Conservation (phyloP, 2,888 invertebrate species). For the Xanthorhoe spadicearia region DNA sequence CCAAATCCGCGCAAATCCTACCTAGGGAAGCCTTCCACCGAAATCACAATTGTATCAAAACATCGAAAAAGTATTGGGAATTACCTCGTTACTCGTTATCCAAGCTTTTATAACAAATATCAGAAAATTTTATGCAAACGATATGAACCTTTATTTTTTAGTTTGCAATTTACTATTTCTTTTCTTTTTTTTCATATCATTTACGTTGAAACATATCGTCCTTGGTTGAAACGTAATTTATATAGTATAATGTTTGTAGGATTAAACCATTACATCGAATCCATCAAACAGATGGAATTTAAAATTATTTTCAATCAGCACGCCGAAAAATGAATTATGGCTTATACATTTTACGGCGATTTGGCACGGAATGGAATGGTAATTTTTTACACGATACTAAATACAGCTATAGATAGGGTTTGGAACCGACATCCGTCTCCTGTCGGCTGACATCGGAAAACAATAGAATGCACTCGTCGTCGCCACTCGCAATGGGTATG, state of each 20-base stretch:
- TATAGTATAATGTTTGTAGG: conserved; percentile 12
- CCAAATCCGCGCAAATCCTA: conserved; percentile 77
- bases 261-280: conserved; percentile 29
- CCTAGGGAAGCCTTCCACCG: conserved; percentile 57
- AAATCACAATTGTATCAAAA: conserved; percentile 71
- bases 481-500: conserved; percentile 54
- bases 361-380: conserved; percentile 36
- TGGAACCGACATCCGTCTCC: conserved; percentile 63
- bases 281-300: conserved; percentile 34
- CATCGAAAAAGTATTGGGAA: conserved; percentile 51
- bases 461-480: conserved; percentile 69
- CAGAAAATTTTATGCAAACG: conserved; percentile 4
- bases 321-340: conserved; percentile 36
- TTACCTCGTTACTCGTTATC: conserved; percentile 41
- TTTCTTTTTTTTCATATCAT: too few relatives aligned
- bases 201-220: too few relatives aligned
- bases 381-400: conserved; percentile 38
- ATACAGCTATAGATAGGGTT: conserved; percentile 45
- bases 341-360: conserved; percentile 33
- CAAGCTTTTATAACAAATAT: conserved; percentile 6
- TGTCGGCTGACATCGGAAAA: conserved; percentile 66
- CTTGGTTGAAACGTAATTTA: too few relatives aligned
- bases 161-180: too few relatives aligned
- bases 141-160: background rate
- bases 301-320: conserved; percentile 42